Evolutionary conservation across 2,113 vertebrate species (phyloP).

Genomic region (Speoplatyrhinus poulsoni): DNA sequence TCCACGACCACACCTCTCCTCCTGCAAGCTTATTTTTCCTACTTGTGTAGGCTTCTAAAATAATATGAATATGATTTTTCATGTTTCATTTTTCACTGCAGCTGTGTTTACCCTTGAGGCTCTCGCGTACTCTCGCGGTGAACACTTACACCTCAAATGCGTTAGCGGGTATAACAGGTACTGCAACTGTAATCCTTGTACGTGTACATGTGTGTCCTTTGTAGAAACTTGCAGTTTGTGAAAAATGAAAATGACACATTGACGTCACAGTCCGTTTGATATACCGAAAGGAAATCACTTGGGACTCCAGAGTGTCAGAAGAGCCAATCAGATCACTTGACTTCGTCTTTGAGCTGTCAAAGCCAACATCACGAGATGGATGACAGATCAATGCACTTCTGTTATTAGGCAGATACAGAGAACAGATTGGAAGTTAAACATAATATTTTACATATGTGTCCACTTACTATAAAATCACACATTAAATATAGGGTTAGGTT

Average conservation of each 20-base stretch:
- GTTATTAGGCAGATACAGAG: no score
- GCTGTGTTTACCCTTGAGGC: background rate
- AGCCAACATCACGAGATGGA: constrained; percentile 8
- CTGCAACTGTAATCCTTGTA: background rate
- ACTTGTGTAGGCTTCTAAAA: no score
- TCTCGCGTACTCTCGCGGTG: no score
- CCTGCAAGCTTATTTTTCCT: no score
- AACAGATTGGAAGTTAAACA: no score
- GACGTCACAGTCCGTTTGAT: constrained; percentile 10
- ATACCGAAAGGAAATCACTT: constrained; percentile 13
- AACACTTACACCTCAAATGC: background rate
- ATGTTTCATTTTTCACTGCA: no score
- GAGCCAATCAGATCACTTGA: constrained; percentile 23
- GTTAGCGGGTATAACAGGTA: constrained; percentile 4
- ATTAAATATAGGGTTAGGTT: no score
- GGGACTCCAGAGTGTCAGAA: constrained; percentile 1
- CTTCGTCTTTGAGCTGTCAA: constrained; percentile 25
- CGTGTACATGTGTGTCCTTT: background rate
- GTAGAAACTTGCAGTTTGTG: background rate
- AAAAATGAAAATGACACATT: constrained; percentile 1
- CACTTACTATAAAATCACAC: no score
- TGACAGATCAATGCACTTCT: background rate
- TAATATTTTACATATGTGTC: no score
- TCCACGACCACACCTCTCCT: no score
- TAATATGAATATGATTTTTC: no score